Conservation (phyloP, 2,797 vertebrate species). For the Lepus oiostolus region DNA sequence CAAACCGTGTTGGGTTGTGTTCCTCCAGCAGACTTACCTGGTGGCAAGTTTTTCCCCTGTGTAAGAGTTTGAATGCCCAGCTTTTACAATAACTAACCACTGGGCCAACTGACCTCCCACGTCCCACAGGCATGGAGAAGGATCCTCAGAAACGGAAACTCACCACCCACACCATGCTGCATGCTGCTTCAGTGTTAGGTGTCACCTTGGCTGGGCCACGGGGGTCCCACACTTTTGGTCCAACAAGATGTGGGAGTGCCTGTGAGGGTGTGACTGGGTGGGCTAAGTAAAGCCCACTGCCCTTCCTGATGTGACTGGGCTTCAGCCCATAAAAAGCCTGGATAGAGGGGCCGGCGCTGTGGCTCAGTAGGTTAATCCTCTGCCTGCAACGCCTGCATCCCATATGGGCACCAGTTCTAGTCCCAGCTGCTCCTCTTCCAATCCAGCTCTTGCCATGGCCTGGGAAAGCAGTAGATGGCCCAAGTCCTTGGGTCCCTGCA, state of each 20-base stretch:
- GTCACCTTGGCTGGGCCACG: neutral
- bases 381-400: too few species aligned
- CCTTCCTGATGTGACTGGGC: neutral
- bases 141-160: slow-evolving; percentile 20
- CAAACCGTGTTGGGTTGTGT: neutral
- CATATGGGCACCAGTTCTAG: too few species aligned
- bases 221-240: neutral
- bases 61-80: neutral
- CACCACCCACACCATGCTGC: neutral
- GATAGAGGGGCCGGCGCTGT: too few species aligned
- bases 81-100: neutral
- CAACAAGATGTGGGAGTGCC: neutral
- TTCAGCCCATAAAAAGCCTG: neutral
- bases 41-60: neutral
- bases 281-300: neutral
- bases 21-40: neutral
- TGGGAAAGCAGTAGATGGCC: too few species aligned
- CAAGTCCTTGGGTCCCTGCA: too few species aligned
- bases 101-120: neutral
- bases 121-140: neutral
- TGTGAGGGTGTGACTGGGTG: neutral
- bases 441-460: too few species aligned
- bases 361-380: too few species aligned
- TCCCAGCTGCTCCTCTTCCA: too few species aligned
- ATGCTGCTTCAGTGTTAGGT: neutral